A percentile compares a stretch with the other conserved stretches of the same genome.
phyloP scores from a whole-genome alignment of 2,888 invertebrate species.

The Rosalia funebris region DNA sequence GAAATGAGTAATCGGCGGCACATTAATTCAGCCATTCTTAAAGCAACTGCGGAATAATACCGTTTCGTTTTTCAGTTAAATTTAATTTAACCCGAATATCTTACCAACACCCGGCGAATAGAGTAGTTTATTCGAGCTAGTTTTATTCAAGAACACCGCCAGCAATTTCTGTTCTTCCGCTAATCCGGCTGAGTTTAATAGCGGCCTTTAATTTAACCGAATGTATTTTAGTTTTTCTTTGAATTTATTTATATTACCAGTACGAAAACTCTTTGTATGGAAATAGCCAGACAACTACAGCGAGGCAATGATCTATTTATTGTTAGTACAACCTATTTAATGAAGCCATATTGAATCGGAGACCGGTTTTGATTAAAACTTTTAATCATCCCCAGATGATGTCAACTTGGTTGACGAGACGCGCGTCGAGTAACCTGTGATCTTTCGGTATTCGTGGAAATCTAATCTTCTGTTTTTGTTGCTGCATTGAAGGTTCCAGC shows the following conservation, averaged over 20 bases:
- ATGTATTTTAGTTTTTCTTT: background rate
- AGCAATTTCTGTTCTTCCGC: background rate
- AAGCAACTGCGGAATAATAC: conserved; percentile 31
- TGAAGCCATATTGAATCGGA: too few relatives aligned
- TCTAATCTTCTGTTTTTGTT: too few relatives aligned
- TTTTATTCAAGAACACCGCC: conserved; percentile 2
- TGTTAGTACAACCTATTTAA: too few relatives aligned
- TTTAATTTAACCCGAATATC: conserved; percentile 30
- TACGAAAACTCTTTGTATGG: too few relatives aligned
- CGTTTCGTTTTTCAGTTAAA: conserved; percentile 30
- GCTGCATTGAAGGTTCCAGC: too few relatives aligned
- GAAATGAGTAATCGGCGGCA: conserved; percentile 47
- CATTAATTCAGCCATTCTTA: conserved; percentile 38
- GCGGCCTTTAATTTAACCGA: background rate
- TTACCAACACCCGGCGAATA: conserved; percentile 1
- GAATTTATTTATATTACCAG: conserved; percentile 12
- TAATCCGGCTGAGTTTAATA: background rate
- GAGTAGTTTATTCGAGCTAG: background rate
- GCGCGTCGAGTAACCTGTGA: too few relatives aligned
- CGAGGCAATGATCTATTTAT: too few relatives aligned
- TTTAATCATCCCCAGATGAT: too few relatives aligned
- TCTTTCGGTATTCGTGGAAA: too few relatives aligned
- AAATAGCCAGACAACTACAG: too few relatives aligned
- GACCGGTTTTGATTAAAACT: too few relatives aligned
- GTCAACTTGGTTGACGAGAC: too few relatives aligned